Evolutionary conservation across 1,140 invertebrate species (phyloP).

Genomic region (Mercenaria mercenaria): DNA sequence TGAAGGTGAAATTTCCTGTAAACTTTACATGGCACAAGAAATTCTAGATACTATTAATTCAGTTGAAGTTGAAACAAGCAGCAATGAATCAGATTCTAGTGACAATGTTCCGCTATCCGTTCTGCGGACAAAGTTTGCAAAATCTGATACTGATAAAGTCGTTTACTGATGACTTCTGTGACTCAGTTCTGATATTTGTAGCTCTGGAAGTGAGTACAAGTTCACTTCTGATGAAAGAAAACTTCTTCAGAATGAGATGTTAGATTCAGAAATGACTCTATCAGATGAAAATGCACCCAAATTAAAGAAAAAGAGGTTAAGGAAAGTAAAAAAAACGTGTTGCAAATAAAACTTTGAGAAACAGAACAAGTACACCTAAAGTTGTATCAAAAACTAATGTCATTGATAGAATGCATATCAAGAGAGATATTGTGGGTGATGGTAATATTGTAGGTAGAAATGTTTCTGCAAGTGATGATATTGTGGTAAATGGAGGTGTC

Average conservation of each 20-base stretch:
- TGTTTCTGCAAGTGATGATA: too few species aligned
- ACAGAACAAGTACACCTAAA: background rate
- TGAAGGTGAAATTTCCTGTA: background rate
- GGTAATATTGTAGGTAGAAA: too few species aligned
- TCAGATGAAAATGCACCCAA: background rate
- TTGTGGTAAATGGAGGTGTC: too few species aligned
- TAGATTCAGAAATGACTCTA: background rate
- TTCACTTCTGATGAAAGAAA: background rate
- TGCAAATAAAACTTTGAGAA: too few species aligned
- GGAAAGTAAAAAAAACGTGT: too few species aligned
- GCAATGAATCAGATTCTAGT: background rate
- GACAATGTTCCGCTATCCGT: background rate
- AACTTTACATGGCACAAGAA: background rate
- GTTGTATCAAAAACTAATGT: too few species aligned
- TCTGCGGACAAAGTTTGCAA: too few species aligned
- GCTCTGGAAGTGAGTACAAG: background rate
- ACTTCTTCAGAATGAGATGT: background rate
- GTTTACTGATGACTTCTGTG: background rate
- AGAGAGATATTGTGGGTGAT: too few species aligned
- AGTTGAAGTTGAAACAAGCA: background rate
- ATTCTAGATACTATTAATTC: background rate
- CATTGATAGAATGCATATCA: too few species aligned
- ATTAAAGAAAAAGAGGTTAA: background rate
- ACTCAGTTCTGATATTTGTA: background rate
- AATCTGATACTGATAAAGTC: too few species aligned